Base-by-base conservation (phyloP, 2,888 invertebrate genomes). In the Hirtodrosophila histrioides region DNA sequence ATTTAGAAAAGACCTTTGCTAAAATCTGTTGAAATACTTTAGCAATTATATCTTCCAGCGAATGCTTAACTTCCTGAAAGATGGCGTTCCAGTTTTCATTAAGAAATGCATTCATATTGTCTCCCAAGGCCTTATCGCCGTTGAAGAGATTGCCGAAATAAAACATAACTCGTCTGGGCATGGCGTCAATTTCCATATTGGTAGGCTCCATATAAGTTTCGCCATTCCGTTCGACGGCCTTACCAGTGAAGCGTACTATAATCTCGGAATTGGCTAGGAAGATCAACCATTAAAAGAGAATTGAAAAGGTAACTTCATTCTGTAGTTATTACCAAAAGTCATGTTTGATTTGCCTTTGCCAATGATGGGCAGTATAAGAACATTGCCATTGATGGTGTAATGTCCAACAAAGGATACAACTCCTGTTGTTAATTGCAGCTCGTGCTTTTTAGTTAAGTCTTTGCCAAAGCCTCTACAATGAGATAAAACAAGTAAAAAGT, bases 51-150 rank as follows among this genome's bases (percentile, higher is more conserved):
- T 4, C 31, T 31, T 31, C 1, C 9, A 31, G 7, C 31, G 31
- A 31, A 4, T 7, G 7, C 7, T 9, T 3, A 3, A 31, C 31
- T 9, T 31, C 31, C 31, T 7, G 9, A 9, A 8, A 31, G 1
- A 31, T 31, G 7, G 40, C 37, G 8, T 43, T 17, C 92, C 92
- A 92, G 70, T 92, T 92, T 58, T 92, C 92, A 77, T 92, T 92
- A 7, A 92, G 62, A 67, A 92, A 91, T 3, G 62, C 49, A 75
- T 92, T 92, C 89, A 91, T 91, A 45, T 89, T 91, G 37, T 92
- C 91, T 27, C 92, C 91, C 23, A 92, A 63, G 31, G 86, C 77
- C 73, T 90, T 91, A 64, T 92, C 90, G 0, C 92, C 92, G 55
- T 92, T 91, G 73, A 92, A 92, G 3, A 92, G 31, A 31, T 31